These are phyloP conservation scores for Polyodon spathula DNA, from an alignment of 2,113 vertebrate genomes.

Conservation along the genomic window DNA sequence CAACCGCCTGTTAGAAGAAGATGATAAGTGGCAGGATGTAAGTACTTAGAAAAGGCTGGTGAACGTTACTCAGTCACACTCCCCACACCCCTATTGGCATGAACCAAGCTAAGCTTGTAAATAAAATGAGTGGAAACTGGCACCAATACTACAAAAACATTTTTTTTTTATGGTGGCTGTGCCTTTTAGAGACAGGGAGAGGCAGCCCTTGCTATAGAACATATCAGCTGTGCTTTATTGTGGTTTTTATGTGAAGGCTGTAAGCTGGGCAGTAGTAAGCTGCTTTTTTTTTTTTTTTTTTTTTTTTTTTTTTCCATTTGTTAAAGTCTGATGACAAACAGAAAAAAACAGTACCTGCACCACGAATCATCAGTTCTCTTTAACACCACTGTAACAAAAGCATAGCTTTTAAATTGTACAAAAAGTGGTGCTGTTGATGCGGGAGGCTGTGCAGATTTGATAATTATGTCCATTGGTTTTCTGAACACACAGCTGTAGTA, in stretches of 20 bases:
- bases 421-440: not conserved
- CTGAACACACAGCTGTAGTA: too few species aligned
- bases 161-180: not conserved
- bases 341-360: too few species aligned
- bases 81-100: not conserved
- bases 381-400: too few species aligned
- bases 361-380: too few species aligned
- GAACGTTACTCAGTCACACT: not conserved
- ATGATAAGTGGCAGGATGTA: slow-evolving; percentile 93
- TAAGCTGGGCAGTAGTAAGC: too few species aligned
- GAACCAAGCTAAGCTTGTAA: not conserved
- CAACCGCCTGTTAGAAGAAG: slow-evolving; percentile 80
- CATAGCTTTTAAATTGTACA: not conserved
- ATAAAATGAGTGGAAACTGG: not conserved
- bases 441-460: not conserved
- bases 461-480: not conserved
- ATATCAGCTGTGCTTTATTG: too few species aligned
- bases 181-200: not conserved
- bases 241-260: too few species aligned
- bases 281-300: too few species aligned
- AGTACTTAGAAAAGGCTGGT: slow-evolving; percentile 37
- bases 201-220: not conserved
- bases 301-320: too few species aligned
- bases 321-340: not conserved
- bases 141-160: not conserved